Evolutionary conservation across 2,797 vertebrate genomes (phyloP), one percentile per base, ranked within the genome.

Genomic region (Microcaecilia unicolor): DNA sequence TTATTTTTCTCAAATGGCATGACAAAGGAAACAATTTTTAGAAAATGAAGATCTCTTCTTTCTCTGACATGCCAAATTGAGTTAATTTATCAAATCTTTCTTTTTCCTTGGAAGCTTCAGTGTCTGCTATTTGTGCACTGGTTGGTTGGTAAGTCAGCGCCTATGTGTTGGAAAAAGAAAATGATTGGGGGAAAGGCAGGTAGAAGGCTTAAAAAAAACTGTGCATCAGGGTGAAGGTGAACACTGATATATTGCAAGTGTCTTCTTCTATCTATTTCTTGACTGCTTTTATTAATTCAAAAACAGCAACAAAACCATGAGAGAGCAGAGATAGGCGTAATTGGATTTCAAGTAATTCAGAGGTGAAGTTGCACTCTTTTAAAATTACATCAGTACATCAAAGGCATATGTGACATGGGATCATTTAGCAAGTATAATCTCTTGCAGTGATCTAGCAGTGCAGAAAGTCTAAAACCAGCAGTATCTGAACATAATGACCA

Each of bases 381-480:
- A 48, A 72, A 72, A 63, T 55, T 69, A 59, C 46, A 44, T 36
- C 40, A 46, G 39, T 44, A 56, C 46, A 59, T 63, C 48, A 58
- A 25, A 47, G 58, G 40, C 25, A 35, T 61, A 41, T 23, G 41
- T 38, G 44, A 51, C 53, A 63, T 34, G 44, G 32, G 26, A 44
- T 41, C 51, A 59, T 55, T 53, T 44, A 62, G 42, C 26, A 43
- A 28, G 20, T 35, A 45, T 42, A 60, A 61, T 38, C 28, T 55
- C 51, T 5, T 5, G 25, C 18, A 53, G 33, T 25, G 50, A 32
- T 60, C 51, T 54, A 42, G 57, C 28, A 30, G 51, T 22, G 42
- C 15, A 22, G 31, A 54, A 41, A 21, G 14, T 31, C 22, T 24
- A n/a, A n/a, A n/a, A n/a, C n/a, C n/a, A n/a, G n/a, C n/a, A n/a